Evolutionary conservation across 2,888 invertebrate species (phyloP).

Genomic region (Xylocampa areola): DNA sequence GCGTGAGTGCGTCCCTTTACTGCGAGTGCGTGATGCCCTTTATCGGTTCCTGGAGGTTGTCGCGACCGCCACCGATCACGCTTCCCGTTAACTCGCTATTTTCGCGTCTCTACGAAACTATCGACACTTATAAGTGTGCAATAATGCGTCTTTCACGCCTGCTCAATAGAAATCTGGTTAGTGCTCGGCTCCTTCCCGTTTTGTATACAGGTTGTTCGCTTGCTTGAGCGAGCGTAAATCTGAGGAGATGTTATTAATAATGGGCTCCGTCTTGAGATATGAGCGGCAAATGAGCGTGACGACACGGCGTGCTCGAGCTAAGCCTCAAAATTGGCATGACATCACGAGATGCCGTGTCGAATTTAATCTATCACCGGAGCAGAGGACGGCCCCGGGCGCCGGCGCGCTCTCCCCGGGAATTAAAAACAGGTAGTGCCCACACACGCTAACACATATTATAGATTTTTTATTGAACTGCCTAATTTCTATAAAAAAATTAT

Average conservation of each 20-base stretch:
- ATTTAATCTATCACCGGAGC: constrained; percentile 88
- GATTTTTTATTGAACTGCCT: constrained; percentile 64
- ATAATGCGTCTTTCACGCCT: constrained; percentile 79
- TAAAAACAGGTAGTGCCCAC: constrained; percentile 84
- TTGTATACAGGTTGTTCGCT: constrained; percentile 31
- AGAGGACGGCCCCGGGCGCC: constrained; percentile 83
- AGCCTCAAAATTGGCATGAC: constrained; percentile 86
- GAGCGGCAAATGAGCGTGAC: constrained; percentile 82
- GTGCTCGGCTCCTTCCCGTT: constrained; percentile 53
- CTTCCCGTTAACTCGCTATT: constrained; percentile 85
- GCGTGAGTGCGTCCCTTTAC: constrained; percentile 71
- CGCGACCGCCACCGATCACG: constrained; percentile 81
- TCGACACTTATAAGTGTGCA: constrained; percentile 69
- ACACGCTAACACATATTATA: constrained; percentile 73
- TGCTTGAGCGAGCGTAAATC: constrained; percentile 47
- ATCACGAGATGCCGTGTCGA: constrained; percentile 88
- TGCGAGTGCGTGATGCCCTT: constrained; percentile 77
- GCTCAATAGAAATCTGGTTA: constrained; percentile 72
- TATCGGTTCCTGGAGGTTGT: constrained; percentile 86
- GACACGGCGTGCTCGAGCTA: constrained; percentile 73
- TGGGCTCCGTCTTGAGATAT: constrained; percentile 67
- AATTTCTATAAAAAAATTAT: constrained; percentile 71
- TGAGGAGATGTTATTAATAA: constrained; percentile 72
- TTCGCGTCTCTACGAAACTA: constrained; percentile 83
- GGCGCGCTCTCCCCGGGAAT: constrained; percentile 67